Conservation (phyloP, 2,888 invertebrate species). For the Lapara coniferarum region DNA sequence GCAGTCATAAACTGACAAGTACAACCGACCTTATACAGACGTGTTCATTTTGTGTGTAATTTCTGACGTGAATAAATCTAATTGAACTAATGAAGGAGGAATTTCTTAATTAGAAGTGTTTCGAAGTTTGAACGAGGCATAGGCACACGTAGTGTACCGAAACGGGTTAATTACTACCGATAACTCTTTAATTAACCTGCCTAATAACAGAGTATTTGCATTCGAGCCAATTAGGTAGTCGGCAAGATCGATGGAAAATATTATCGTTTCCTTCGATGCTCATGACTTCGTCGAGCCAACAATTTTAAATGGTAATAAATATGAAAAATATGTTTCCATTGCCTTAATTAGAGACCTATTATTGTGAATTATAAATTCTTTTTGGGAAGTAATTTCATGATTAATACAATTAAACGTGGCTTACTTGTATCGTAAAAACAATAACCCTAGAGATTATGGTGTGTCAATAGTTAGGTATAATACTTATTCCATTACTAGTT, state of each 20-base stretch:
- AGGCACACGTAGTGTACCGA: constrained; percentile 76
- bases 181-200: constrained; percentile 83
- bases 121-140: constrained; percentile 59
- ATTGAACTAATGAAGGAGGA: constrained; percentile 79
- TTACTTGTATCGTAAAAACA: neutral
- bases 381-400: neutral
- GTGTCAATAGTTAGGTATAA: too few relatives aligned
- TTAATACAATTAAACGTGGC: neutral
- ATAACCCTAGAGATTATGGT: too few relatives aligned
- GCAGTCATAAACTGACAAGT: constrained; percentile 22
- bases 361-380: neutral
- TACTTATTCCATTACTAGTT: too few relatives aligned
- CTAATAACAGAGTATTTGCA: constrained; percentile 81
- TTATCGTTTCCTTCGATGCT: constrained; percentile 50
- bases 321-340: constrained; percentile 8
- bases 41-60: constrained; percentile 42
- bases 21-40: constrained; percentile 15
- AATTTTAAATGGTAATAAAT: constrained; percentile 15
- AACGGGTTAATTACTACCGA: constrained; percentile 79
- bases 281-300: constrained; percentile 14
- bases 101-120: constrained; percentile 82
- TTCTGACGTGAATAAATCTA: constrained; percentile 72
- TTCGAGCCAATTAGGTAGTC: constrained; percentile 72
- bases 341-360: neutral
- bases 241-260: constrained; percentile 63